Conservation (phyloP, 2,797 vertebrate species). For the Helicolenus hilgendorfi region DNA sequence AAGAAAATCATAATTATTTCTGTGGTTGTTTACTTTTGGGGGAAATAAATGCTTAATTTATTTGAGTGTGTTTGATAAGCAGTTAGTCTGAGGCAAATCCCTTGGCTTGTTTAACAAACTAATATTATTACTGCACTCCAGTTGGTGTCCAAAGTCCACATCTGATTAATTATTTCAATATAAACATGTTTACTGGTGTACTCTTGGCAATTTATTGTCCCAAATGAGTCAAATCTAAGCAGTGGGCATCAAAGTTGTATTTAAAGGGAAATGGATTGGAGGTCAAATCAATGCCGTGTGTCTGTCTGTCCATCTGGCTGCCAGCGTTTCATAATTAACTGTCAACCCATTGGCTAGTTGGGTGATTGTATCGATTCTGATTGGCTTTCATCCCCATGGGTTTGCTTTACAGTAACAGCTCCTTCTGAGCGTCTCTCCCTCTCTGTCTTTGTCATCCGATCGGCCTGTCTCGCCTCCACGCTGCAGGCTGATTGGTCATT, state of each 20-base stretch:
- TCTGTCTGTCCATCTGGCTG: conserved; percentile 22
- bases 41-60: conserved; percentile 25
- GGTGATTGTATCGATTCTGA: conserved; percentile 35
- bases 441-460: conserved; percentile 50
- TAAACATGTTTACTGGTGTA: not conserved
- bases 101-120: conserved; percentile 39
- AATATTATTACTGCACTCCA: conserved; percentile 28
- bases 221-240: conserved; percentile 20
- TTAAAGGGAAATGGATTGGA: conserved; percentile 36
- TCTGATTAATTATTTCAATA: conserved; percentile 45
- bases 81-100: conserved; percentile 31
- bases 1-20: not conserved
- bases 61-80: conserved; percentile 26
- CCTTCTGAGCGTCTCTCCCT: conserved; percentile 6
- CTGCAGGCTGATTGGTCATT: conserved; percentile 52
- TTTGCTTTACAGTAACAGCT: conserved; percentile 24
- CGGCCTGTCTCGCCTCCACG: not conserved
- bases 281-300: conserved; percentile 26
- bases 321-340: conserved; percentile 52
- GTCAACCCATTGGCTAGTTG: conserved; percentile 46
- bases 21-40: conserved; percentile 14
- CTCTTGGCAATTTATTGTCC: not conserved
- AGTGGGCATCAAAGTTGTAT: conserved; percentile 21
- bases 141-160: conserved; percentile 32
- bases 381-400: conserved; percentile 43